Evolutionary conservation across 2,113 vertebrate genomes (phyloP), one percentile per base, ranked within the genome.

Genomic region (Platanista minor): DNA sequence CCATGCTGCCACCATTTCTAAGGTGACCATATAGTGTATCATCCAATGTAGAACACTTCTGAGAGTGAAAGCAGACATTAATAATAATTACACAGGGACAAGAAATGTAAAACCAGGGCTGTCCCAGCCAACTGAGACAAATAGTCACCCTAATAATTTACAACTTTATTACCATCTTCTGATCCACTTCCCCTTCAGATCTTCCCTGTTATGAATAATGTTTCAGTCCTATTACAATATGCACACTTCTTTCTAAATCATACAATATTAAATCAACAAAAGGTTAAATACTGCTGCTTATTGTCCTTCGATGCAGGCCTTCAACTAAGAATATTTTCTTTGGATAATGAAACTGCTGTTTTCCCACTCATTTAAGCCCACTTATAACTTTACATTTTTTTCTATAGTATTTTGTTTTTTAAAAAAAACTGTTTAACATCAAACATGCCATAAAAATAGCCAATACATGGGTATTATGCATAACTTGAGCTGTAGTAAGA

Each of bases 211-310:
- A 74, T 82, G 82, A 96, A 92, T 96, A 77, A 77, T 95, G 61
- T 92, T 94, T 94, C 74, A 54, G 64, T 72, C 41, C 78, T 25
- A 81, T 90, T 89, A 88, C 11, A 61, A 75, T 87, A 62, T 62
- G 25, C 62, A 82, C 52, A 64, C 75, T 46, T 72, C 52, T 91
- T 92, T 92, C 64, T 90, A 95, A 87, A 95, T 95, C n/a, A 29
- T 77, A 84, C 3, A 82, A 10, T 92, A 77, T 81, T 90, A 90
- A 91, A 75, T 88, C 46, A 91, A 92, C 17, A 87, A 87, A 87
- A 92, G 29, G 6, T 78, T 86, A 91, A 93, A 88, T 72, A 78
- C 29, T 82, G 21, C 39, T 84, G 43, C 21, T 46, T 88, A 92
- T 54, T 86, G 36, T 49, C 33, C n/a, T 91, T 81, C 33, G 52